Base-by-base conservation (phyloP, 2,113 vertebrate species). In the Podilymbus podiceps region DNA sequence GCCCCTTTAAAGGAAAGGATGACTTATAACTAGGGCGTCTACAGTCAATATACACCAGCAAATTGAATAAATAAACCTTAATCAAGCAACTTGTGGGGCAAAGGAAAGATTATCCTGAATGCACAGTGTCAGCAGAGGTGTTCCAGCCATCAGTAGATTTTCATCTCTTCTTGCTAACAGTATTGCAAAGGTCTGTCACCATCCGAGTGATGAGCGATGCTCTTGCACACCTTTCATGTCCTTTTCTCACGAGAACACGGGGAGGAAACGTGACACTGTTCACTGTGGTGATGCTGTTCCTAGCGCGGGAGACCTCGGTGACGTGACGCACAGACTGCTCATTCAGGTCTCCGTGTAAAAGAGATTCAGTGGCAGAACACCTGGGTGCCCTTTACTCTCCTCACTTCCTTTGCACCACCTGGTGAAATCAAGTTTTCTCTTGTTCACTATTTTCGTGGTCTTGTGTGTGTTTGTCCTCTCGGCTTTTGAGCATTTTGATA, bases 41-140 rank as follows among this genome's bases (percentile, higher is more conserved):
- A 1, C 42, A n/a, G 2, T 73, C 27, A 49, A 23, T 33, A 2
- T 22, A 8, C 49, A 49, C 0, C 0, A 0, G 33, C 28, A 13
- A 76, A 40, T 25, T 33, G 21, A 53, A 8, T 27, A 33, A 55
- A 15, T 12, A 38, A 71, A 28, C 42, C 23, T 44, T 31, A 28
- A n/a, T 33, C 18, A 2, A 64, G 55, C 40, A 27, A 2, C 14
- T 62, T 66, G 30, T 17, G 53, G 47, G 40, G 28, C 52, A 47
- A 42, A 73, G 46, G 46, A 58, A 20, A 21, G 52, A 9, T 38
- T 14, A 20, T 33, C 59, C 63, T 12, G 64, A 47, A 10, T 19
- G 72, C 31, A 21, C 4, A 49, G n/a, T 5, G 25, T 63, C 31
- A 47, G 42, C 2, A 1, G 55, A 47, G 50, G 21, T 31, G 5